These are phyloP conservation scores for Heliconius aoede DNA, from an alignment of 2,888 invertebrate genomes.

Conservation along the genomic window DNA sequence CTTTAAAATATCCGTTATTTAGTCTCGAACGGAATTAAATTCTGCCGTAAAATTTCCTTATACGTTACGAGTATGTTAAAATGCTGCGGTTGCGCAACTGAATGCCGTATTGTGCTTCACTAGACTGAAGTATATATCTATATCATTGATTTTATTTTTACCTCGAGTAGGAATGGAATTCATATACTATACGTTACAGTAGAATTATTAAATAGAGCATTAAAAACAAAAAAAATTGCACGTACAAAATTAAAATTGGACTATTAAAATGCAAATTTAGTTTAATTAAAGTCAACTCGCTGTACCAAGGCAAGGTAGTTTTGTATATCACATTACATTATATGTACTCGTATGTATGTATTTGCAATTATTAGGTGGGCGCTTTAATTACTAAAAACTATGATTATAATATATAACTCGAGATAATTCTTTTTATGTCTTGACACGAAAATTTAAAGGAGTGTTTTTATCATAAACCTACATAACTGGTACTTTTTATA, in stretches of 20 bases:
- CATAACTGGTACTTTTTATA: not conserved
- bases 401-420: too few species aligned
- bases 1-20: not conserved
- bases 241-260: not conserved
- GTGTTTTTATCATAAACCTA: not conserved
- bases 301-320: constrained; percentile 20
- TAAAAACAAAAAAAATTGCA: constrained; percentile 13
- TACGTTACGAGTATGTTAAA: not conserved
- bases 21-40: not conserved
- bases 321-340: constrained; percentile 12
- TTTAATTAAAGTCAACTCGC: constrained; percentile 25
- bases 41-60: not conserved
- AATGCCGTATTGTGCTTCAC: too few species aligned
- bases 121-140: not conserved
- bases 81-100: too few species aligned
- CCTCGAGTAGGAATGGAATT: not conserved
- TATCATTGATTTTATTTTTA: not conserved
- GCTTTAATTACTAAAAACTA: not conserved
- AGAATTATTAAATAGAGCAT: not conserved
- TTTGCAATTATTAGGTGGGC: constrained; percentile 8
- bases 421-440: not conserved
- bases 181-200: too few species aligned
- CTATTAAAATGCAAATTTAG: constrained; percentile 28
- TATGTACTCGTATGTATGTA: not conserved
- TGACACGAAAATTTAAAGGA: not conserved